These are phyloP conservation scores for Heliconius melpomene DNA, from an alignment of 1,140 invertebrate genomes.

Conservation along the genomic window DNA sequence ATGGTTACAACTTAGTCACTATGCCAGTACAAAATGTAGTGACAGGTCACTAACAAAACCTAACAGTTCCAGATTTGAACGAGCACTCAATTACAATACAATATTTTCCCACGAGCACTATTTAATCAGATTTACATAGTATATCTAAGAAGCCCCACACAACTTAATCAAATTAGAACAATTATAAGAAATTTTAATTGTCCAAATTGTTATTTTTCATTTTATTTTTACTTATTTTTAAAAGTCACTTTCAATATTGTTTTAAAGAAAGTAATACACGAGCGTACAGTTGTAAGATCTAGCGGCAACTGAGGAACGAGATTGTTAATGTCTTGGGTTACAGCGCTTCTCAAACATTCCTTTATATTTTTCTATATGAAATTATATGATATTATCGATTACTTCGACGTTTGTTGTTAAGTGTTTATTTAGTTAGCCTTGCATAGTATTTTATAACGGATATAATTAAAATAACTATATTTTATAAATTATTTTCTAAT, in stretches of 20 bases:
- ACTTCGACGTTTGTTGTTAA: neutral
- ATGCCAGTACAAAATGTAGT: conserved; percentile 13
- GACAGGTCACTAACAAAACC: conserved; percentile 16
- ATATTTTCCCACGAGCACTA: conserved; percentile 26
- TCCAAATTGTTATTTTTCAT: conserved; percentile 4
- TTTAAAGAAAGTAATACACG: conserved; percentile 30
- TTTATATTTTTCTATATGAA: conserved; percentile 1
- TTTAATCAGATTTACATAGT: conserved; percentile 34
- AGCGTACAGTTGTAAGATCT: conserved; percentile 42
- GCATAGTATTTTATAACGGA: neutral
- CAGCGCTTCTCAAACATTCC: conserved; percentile 40
- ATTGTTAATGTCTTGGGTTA: conserved; percentile 43
- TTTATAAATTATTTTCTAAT: neutral
- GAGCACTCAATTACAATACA: conserved; percentile 12
- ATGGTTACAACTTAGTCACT: conserved; percentile 13
- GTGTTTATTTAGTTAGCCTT: neutral
- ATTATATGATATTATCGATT: neutral
- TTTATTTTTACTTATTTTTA: neutral
- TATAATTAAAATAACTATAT: neutral
- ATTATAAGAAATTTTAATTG: conserved; percentile 1
- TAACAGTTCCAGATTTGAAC: neutral
- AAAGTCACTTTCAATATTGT: neutral
- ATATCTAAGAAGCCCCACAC: conserved; percentile 28
- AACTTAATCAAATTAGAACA: conserved; percentile 34
- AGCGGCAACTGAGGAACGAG: conserved; percentile 47